Conservation (phyloP, 1,140 invertebrate species). For the Philotrypesis tridentata region DNA sequence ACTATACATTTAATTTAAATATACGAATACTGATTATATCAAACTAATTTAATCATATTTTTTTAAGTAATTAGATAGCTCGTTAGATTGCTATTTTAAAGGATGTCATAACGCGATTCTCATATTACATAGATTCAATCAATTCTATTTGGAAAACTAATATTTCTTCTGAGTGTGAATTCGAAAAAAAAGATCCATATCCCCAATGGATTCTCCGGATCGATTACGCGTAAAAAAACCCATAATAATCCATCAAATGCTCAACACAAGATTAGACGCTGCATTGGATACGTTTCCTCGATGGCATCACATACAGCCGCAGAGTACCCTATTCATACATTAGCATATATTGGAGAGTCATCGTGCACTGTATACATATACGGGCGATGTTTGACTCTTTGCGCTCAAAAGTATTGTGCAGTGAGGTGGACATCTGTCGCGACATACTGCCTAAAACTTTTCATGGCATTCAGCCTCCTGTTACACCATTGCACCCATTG, state of each 20-base stretch:
- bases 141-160: too few species aligned
- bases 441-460: constrained; percentile 5
- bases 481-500: too few species aligned
- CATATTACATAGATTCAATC: too few species aligned
- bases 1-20: too few species aligned
- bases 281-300: too few species aligned
- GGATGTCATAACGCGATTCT: too few species aligned
- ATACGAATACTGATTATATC: too few species aligned
- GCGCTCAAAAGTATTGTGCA: not conserved
- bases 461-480: not conserved
- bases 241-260: not conserved
- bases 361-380: not conserved
- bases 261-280: not conserved
- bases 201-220: not conserved
- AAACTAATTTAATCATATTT: too few species aligned
- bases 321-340: not conserved
- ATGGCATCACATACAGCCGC: too few species aligned
- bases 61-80: too few species aligned
- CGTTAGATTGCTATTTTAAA: too few species aligned
- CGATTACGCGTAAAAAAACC: not conserved
- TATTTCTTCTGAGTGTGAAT: too few species aligned
- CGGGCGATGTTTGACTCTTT: not conserved
- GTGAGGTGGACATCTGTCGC: not conserved
- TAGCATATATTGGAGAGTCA: not conserved
- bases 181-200: not conserved